Evolutionary conservation across 2,113 vertebrate genomes (phyloP).

Genomic region (Gnathonemus longibarbis): DNA sequence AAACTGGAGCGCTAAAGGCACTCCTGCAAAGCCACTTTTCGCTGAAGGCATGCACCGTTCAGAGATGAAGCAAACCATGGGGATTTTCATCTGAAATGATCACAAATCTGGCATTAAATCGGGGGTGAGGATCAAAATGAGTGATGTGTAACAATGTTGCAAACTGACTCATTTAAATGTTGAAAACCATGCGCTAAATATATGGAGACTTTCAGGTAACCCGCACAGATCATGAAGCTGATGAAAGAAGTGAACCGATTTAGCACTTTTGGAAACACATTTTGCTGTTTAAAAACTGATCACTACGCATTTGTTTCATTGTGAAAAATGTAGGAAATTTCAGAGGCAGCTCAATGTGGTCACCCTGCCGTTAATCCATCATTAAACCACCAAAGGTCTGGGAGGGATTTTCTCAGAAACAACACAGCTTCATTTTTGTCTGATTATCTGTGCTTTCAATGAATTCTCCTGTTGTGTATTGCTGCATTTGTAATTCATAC

Average conservation of each 20-base stretch:
- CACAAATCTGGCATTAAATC: not conserved
- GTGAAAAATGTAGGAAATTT: not conserved
- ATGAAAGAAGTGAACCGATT: not conserved
- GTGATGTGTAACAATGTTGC: not conserved
- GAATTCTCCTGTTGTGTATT: not conserved
- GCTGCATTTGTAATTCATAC: not conserved
- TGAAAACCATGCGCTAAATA: not conserved
- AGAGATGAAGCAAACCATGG: not conserved
- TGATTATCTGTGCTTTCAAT: not conserved
- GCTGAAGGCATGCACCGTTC: not conserved
- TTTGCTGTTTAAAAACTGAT: not conserved
- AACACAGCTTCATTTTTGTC: not conserved
- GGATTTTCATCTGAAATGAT: not conserved
- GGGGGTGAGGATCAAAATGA: not conserved
- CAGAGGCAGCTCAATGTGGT: not conserved
- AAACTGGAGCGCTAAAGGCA: conserved; percentile 29
- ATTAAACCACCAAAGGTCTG: not conserved
- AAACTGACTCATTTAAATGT: not conserved
- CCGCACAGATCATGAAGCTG: not conserved
- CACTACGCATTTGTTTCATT: not conserved
- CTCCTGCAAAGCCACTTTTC: not conserved
- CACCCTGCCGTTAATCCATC: not conserved
- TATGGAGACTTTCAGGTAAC: not conserved
- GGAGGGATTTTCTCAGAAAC: not conserved
- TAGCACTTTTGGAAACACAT: not conserved